These are phyloP conservation scores for Willisornis vidua DNA, from an alignment of 2,113 vertebrate species.

Conservation along the genomic window DNA sequence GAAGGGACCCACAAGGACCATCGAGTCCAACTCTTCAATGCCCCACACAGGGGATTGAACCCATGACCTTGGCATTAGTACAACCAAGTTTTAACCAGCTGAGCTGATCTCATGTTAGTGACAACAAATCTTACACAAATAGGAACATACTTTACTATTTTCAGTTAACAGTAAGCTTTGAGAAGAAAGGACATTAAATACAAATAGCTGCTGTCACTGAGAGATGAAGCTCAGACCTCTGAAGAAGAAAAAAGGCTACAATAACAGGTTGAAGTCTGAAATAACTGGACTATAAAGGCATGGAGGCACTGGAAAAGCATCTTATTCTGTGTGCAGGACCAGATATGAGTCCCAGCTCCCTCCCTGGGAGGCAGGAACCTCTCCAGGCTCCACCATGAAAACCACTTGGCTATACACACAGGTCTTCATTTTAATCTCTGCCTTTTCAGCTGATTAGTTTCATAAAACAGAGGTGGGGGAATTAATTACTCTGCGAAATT, in stretches of 20 bases:
- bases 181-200: neutral
- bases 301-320: neutral
- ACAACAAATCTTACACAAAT: neutral
- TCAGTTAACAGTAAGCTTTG: neutral
- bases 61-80: too few species aligned
- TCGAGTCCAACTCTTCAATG: too few species aligned
- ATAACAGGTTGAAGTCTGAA: neutral
- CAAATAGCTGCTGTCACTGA: neutral
- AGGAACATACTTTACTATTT: neutral
- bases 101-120: too few species aligned
- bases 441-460: neutral
- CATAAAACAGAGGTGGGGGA: neutral
- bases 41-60: too few species aligned
- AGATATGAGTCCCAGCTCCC: neutral
- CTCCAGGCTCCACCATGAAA: neutral
- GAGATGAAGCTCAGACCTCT: neutral
- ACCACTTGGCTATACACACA: accelerated
- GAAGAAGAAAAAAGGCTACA: neutral
- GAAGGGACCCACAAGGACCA: too few species aligned
- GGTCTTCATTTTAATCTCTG: neutral
- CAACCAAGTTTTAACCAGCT: too few species aligned
- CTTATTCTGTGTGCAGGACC: neutral
- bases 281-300: neutral
- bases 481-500: neutral
- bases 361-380: neutral